phyloP scores from a whole-genome alignment of 2,797 vertebrate species.

The Thaleichthys pacificus region DNA sequence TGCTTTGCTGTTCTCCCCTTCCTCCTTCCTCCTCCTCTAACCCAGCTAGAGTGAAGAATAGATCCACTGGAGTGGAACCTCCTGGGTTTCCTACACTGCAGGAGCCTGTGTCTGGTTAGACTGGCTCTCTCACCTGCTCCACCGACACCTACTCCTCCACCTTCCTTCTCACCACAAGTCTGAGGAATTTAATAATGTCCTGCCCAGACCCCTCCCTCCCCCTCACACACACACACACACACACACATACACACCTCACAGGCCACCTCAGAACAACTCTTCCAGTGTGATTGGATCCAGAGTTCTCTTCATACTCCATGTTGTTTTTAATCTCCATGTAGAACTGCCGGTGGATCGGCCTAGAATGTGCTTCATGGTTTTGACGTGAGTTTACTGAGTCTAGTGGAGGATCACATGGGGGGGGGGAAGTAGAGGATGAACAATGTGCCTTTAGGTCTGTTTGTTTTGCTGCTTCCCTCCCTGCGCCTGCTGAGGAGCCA shows the following conservation, averaged over 20 bases:
- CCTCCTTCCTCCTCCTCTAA: constrained; percentile 46
- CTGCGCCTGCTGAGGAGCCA: no score
- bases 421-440: constrained; percentile 39
- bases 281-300: constrained; percentile 49
- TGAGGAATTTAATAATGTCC: constrained; percentile 61
- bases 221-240: constrained; percentile 13
- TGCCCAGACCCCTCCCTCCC: constrained; percentile 40
- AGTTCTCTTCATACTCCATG: constrained; percentile 27
- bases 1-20: constrained; percentile 38
- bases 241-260: background rate
- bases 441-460: constrained; percentile 53
- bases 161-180: constrained; percentile 37
- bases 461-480: constrained; percentile 39
- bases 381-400: constrained; percentile 36
- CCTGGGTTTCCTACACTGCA: constrained; percentile 50
- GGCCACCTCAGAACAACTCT: constrained; percentile 55
- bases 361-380: constrained; percentile 56
- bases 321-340: constrained; percentile 48
- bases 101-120: constrained; percentile 45
- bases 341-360: constrained; percentile 45
- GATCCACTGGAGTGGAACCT: constrained; percentile 61
- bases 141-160: constrained; percentile 22
- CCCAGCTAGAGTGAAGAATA: constrained; percentile 53
- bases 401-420: constrained; percentile 57
- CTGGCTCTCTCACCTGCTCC: no score